Conservation (phyloP, 2,888 invertebrate species). For the Hermodice carunculata region DNA sequence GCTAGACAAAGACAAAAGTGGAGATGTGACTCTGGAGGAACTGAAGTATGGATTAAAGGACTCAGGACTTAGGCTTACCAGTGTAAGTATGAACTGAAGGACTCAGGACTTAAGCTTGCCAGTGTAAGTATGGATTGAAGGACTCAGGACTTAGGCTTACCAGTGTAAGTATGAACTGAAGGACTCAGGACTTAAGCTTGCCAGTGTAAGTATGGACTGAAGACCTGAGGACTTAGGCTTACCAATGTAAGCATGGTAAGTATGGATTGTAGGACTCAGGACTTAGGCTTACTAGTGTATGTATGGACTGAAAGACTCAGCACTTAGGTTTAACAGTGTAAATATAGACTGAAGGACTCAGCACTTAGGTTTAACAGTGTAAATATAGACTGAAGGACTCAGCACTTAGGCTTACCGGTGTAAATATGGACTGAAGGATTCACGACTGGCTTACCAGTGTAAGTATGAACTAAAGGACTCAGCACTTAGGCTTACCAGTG, state of each 20-base stretch:
- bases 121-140: constrained; percentile 63
- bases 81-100: constrained; percentile 61
- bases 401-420: too few relatives aligned
- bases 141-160: constrained; percentile 61
- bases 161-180: constrained; percentile 61
- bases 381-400: too few relatives aligned
- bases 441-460: too few relatives aligned
- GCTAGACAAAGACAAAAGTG: constrained; percentile 58
- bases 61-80: constrained; percentile 61
- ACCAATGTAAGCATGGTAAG: constrained; percentile 66
- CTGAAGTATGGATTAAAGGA: constrained; percentile 59
- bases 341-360: too few relatives aligned
- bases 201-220: constrained; percentile 62
- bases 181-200: constrained; percentile 59
- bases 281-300: too few relatives aligned
- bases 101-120: constrained; percentile 60
- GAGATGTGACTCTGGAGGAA: constrained; percentile 57
- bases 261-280: constrained; percentile 58
- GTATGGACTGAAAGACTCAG: too few relatives aligned
- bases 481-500: constrained; percentile 63
- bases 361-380: too few relatives aligned
- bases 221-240: constrained; percentile 58
- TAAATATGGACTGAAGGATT: too few relatives aligned
- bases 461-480: constrained; percentile 59
- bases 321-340: too few relatives aligned